A percentile compares a stretch with the other conserved stretches of the same genome.
Evolutionary conservation across 2,888 invertebrate genomes (phyloP).

Genomic region (Orchesellides sinensis): DNA sequence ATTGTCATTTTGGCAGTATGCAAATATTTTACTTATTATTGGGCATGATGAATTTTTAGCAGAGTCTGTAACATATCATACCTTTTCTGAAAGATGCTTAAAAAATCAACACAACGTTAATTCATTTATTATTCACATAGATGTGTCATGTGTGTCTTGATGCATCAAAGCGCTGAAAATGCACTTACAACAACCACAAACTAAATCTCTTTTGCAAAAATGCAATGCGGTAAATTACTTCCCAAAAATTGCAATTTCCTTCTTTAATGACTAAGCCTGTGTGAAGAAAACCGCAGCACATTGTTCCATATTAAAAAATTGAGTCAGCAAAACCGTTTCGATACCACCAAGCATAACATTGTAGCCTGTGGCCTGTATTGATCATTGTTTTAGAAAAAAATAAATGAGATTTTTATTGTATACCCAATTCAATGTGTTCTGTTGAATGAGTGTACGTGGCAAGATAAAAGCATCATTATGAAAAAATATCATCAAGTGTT

Average conservation of each 20-base stretch:
- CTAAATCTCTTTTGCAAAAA: background rate
- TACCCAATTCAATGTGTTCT: background rate
- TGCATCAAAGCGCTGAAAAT: too few relatives aligned
- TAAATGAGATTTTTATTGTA: conserved; percentile 26
- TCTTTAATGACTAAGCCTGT: conserved; percentile 8
- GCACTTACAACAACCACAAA: background rate
- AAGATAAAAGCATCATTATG: too few relatives aligned
- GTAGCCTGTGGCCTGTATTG: conserved; percentile 13
- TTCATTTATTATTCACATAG: too few relatives aligned
- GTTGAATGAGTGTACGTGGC: background rate
- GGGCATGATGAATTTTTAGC: too few relatives aligned
- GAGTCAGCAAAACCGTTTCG: conserved; percentile 22
- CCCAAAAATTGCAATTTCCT: conserved; percentile 41
- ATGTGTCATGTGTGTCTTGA: too few relatives aligned
- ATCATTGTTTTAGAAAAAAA: conserved; percentile 28
- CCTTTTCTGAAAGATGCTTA: too few relatives aligned
- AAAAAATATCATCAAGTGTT: background rate
- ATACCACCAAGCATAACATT: background rate
- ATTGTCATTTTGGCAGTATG: too few relatives aligned
- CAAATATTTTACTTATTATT: too few relatives aligned
- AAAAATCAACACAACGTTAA: too few relatives aligned
- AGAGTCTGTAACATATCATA: too few relatives aligned
- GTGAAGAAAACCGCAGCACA: conserved; percentile 28
- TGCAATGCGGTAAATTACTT: conserved; percentile 7
- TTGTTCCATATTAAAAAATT: conserved; percentile 21